These are phyloP conservation scores for Hoplodrina ambigua DNA, from an alignment of 2,888 invertebrate genomes.

Conservation along the genomic window DNA sequence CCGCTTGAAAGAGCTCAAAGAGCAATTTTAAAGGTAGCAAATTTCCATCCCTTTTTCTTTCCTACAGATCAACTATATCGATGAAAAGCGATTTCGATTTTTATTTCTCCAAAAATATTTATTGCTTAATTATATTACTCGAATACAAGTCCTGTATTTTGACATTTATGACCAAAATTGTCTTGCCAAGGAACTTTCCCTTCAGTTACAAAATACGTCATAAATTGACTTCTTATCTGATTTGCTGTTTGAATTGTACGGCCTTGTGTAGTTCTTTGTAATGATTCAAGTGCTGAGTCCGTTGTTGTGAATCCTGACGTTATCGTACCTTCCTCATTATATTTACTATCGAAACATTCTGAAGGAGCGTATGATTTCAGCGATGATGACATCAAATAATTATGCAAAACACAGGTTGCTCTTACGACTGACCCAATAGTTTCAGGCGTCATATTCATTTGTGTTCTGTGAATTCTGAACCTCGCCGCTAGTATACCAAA, in stretches of 20 bases:
- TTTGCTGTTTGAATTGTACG: conserved; percentile 28
- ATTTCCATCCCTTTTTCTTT: too few species aligned
- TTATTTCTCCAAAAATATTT: too few species aligned
- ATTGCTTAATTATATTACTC: too few species aligned
- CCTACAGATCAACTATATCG: too few species aligned
- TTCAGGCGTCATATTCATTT: conserved; percentile 17
- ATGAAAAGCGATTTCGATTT: too few species aligned
- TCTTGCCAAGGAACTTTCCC: conserved; percentile 39
- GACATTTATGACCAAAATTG: conserved; percentile 5
- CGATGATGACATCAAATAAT: conserved; percentile 15
- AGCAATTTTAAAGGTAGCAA: too few species aligned
- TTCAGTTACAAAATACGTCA: conserved; percentile 36
- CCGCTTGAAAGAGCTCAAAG: too few species aligned
- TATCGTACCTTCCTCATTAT: conserved; percentile 17
- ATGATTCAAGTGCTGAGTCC: conserved; percentile 26
- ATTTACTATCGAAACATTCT: conserved; percentile 15
- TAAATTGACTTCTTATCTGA: conserved; percentile 36
- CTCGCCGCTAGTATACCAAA: conserved; percentile 20
- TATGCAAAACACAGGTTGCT: conserved; percentile 20
- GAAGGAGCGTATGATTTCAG: conserved; percentile 10
- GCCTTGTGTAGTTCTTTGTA: conserved; percentile 32
- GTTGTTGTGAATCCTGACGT: conserved; percentile 13
- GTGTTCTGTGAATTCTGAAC: conserved; percentile 14
- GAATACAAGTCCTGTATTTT: too few species aligned
- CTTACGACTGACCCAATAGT: conserved; percentile 14